These are phyloP conservation scores for Steatocranus sp. DNA, from an alignment of 2,797 vertebrate genomes.

Conservation along the genomic window DNA sequence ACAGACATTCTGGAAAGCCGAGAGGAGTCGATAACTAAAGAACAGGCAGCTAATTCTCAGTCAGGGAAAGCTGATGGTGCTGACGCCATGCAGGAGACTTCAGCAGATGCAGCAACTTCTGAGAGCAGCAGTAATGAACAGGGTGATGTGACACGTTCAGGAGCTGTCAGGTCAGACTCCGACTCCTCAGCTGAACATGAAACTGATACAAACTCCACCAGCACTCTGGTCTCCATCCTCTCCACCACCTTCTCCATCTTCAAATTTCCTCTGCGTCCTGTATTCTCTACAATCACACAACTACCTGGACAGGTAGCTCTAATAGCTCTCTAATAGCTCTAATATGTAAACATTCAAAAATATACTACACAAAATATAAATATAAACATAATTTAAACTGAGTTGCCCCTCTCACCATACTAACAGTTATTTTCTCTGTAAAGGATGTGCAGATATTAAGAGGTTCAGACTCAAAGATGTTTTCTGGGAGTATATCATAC, in stretches of 20 bases:
- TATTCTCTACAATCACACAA: slow-evolving; percentile 62
- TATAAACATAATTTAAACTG: not conserved
- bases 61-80: not conserved
- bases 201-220: slow-evolving; percentile 47
- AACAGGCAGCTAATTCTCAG: not conserved
- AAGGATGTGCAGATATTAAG: not conserved
- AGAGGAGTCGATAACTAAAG: not conserved
- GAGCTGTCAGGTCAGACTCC: not conserved
- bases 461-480: not conserved
- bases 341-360: not conserved
- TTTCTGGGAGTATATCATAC: not conserved
- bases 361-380: not conserved
- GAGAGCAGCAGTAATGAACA: not conserved
- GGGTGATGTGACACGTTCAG: not conserved
- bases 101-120: not conserved
- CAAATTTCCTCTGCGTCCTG: slow-evolving; percentile 57
- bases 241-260: slow-evolving; percentile 62
- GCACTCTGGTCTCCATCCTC: slow-evolving; percentile 56
- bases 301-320: slow-evolving; percentile 66
- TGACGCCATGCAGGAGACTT: not conserved
- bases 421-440: not conserved
- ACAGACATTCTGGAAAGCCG: not conserved
- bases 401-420: not conserved
- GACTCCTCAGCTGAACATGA: slow-evolving; percentile 4
- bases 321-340: not conserved